A percentile compares a stretch with the other conserved stretches of the same genome.
Conservation (phyloP, 2,888 invertebrate genomes). For the Oscheius sp. region DNA sequence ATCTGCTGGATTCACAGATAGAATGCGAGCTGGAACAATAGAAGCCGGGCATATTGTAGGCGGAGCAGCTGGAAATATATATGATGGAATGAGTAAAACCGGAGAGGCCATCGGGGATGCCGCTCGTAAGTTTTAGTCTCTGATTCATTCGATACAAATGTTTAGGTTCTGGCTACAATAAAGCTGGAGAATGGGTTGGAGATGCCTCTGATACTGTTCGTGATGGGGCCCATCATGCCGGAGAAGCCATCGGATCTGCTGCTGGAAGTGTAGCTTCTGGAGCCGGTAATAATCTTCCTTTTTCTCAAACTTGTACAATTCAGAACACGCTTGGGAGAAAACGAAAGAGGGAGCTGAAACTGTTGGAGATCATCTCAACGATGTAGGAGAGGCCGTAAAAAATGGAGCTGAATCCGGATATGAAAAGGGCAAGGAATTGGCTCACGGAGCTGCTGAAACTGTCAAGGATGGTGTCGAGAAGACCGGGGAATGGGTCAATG, state of each 20-base stretch:
- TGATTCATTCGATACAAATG: background rate
- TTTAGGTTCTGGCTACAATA: background rate
- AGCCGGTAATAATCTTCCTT: too few species aligned
- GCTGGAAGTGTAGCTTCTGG: background rate
- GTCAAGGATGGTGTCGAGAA: slow-evolving; percentile 7
- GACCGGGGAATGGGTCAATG: background rate
- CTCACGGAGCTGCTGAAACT: slow-evolving; percentile 1
- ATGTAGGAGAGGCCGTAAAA: slow-evolving; percentile 17
- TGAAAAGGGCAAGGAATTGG: background rate
- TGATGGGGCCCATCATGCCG: slow-evolving; percentile 14
- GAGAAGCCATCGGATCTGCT: slow-evolving; percentile 22
- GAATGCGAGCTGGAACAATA: slow-evolving; percentile 26
- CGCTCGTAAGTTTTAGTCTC: background rate
- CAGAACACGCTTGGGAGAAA: slow-evolving; percentile 6
- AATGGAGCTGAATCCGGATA: slow-evolving; percentile 30
- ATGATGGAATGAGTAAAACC: background rate
- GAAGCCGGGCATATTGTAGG: slow-evolving; percentile 28
- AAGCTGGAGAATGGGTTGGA: slow-evolving; percentile 11
- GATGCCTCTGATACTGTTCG: background rate
- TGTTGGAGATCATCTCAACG: slow-evolving; percentile 1
- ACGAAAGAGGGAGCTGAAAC: slow-evolving; percentile 28
- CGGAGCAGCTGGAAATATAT: background rate
- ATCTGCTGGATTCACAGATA: slow-evolving; percentile 30
- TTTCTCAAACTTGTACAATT: background rate
- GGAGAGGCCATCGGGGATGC: slow-evolving; percentile 32